A percentile compares a stretch with the other conserved stretches of the same genome.
Evolutionary conservation across 2,888 invertebrate species (phyloP).

Genomic region (Macrosiphum euphorbiae): DNA sequence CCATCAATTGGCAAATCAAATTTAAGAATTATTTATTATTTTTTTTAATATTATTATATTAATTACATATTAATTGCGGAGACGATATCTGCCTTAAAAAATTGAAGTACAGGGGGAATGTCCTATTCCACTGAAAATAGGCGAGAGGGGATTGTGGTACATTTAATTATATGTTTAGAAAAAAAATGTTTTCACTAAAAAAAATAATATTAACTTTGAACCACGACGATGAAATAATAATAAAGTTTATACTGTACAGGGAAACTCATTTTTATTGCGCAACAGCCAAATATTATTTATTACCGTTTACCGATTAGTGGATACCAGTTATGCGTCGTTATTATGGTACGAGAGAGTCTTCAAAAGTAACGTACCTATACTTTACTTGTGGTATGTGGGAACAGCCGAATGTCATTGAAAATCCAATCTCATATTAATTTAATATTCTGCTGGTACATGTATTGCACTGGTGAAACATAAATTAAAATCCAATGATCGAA

Average conservation of each 20-base stretch:
- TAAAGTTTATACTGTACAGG: neutral
- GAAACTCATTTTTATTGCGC: neutral
- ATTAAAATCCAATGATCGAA: slow-evolving; percentile 11
- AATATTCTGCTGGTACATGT: slow-evolving; percentile 22
- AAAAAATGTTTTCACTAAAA: too few species aligned
- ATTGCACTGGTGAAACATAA: neutral
- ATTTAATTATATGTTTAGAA: too few species aligned
- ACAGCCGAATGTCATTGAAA: slow-evolving; percentile 21
- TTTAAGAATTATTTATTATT: neutral
- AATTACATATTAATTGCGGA: neutral
- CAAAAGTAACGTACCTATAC: neutral
- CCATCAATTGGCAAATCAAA: too few species aligned
- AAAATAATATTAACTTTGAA: too few species aligned
- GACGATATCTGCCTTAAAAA: neutral
- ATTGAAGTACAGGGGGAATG: neutral
- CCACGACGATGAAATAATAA: too few species aligned
- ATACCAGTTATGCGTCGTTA: slow-evolving; percentile 8
- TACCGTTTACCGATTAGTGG: neutral
- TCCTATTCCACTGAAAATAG: neutral
- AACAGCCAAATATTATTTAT: slow-evolving; percentile 4
- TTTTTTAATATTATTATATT: too few species aligned
- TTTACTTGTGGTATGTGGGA: neutral
- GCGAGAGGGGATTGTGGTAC: neutral
- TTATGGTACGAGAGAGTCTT: neutral
- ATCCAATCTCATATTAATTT: slow-evolving; percentile 21